phyloP scores from a whole-genome alignment of 53 echinoderm and acorn worm species.

The Holothuria leucospilota region DNA sequence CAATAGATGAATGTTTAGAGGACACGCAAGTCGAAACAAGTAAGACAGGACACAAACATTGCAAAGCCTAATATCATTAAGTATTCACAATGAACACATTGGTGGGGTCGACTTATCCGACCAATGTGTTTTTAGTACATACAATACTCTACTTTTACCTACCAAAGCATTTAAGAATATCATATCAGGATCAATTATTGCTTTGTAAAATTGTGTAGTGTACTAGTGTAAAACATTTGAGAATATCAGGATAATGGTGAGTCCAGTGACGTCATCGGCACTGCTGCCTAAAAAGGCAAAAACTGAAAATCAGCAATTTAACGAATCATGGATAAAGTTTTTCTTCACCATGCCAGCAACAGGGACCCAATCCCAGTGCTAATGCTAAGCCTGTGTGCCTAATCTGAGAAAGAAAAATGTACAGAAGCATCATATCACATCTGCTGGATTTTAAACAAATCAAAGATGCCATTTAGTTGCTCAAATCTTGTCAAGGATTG shows the following conservation, averaged over 20 bases:
- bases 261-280: conserved; percentile 13
- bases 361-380: neutral
- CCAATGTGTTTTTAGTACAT: too few species aligned
- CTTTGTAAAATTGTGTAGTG: too few species aligned
- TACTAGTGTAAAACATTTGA: too few species aligned
- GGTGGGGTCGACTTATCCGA: conserved; percentile 6
- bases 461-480: conserved; percentile 31
- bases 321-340: conserved; percentile 26
- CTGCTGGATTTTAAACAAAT: conserved; percentile 51
- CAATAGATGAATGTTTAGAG: neutral
- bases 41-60: too few species aligned
- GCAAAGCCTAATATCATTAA: neutral
- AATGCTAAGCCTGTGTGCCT: conserved; percentile 30
- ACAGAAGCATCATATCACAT: neutral
- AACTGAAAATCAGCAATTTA: conserved; percentile 14
- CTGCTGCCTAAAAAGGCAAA: conserved; percentile 7
- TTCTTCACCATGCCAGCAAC: neutral
- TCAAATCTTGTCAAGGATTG: conserved; percentile 47
- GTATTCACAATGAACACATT: neutral
- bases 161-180: too few species aligned
- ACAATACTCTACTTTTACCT: too few species aligned
- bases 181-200: too few species aligned
- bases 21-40: neutral
- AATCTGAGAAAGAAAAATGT: conserved; percentile 1
- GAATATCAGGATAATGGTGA: neutral